Percentiles rank a stretch among this genome's conserved stretches.
These are phyloP conservation scores for Encarsia formosa DNA, from an alignment of 2,888 invertebrate species.

Conservation along the genomic window DNA sequence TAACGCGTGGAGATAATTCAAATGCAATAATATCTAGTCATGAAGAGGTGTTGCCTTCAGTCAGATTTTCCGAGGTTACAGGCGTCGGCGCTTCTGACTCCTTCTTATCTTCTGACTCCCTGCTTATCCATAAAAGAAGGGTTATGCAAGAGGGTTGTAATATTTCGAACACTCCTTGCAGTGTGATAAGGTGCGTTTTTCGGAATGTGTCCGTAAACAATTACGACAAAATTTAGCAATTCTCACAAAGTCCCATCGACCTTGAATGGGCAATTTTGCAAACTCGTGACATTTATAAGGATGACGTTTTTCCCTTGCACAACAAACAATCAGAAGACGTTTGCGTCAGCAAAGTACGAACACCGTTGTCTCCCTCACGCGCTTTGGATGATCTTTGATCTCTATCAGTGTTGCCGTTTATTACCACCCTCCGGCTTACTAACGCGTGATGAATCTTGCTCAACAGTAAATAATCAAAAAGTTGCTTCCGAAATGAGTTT, in stretches of 20 bases:
- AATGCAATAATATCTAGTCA: too few species aligned
- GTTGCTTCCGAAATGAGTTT: background rate
- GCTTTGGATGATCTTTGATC: too few species aligned
- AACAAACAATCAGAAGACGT: background rate
- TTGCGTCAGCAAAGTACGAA: background rate
- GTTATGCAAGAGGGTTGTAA: background rate
- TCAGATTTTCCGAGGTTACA: too few species aligned
- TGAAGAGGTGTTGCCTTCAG: too few species aligned
- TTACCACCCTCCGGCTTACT: too few species aligned
- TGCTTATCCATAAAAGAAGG: too few species aligned
- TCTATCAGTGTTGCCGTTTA: too few species aligned
- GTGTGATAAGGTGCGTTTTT: background rate
- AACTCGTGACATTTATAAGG: background rate
- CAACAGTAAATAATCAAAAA: too few species aligned
- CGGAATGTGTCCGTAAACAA: background rate
- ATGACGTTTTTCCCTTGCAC: background rate
- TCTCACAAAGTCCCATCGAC: conserved; percentile 15
- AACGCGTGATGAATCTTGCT: too few species aligned
- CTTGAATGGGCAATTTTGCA: conserved; percentile 24
- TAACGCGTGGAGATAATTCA: too few species aligned
- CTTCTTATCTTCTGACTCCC: too few species aligned
- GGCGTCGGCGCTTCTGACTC: background rate
- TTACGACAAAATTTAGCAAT: background rate
- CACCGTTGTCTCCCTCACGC: too few species aligned
- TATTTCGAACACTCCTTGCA: background rate